Percentiles rank a stretch among this genome's conserved stretches.
Conservation (phyloP, 2,888 invertebrate genomes). For the Idaea straminata region DNA sequence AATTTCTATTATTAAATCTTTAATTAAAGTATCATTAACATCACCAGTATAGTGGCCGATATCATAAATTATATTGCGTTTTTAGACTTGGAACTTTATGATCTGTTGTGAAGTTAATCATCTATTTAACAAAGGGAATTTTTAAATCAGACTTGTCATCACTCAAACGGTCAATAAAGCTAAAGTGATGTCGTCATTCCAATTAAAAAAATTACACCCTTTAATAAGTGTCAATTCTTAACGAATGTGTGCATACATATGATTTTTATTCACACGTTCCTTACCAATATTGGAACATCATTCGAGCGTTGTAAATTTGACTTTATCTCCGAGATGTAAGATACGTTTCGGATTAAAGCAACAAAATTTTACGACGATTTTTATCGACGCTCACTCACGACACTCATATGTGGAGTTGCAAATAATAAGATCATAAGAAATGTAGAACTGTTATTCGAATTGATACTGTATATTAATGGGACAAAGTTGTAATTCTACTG, state of each 20-base stretch:
- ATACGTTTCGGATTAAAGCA: constrained; percentile 42
- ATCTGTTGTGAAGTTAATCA: constrained; percentile 10
- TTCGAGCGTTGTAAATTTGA: constrained; percentile 30
- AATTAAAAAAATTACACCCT: constrained; percentile 79
- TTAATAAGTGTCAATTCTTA: constrained; percentile 80
- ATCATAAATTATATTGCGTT: neutral
- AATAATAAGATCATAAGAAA: constrained; percentile 56
- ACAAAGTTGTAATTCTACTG: constrained; percentile 33
- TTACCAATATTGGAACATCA: constrained; percentile 49
- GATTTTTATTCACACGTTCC: constrained; percentile 79
- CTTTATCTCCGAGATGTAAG: constrained; percentile 41
- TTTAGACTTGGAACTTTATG: constrained; percentile 6
- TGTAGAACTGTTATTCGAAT: constrained; percentile 33
- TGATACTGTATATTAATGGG: constrained; percentile 36
- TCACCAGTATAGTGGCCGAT: constrained; percentile 15
- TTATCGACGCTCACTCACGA: constrained; percentile 77
- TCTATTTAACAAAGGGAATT: constrained; percentile 40
- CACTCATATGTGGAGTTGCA: constrained; percentile 66
- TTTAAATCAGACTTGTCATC: constrained; percentile 68
- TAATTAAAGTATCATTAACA: constrained; percentile 44
- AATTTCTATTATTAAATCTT: constrained; percentile 33
- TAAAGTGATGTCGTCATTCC: constrained; percentile 77
- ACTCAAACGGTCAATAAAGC: constrained; percentile 57
- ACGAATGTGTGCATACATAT: constrained; percentile 79
- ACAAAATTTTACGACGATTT: constrained; percentile 71